These are phyloP conservation scores for Struthio camelus DNA, from an alignment of 2,113 vertebrate genomes.

Conservation along the genomic window DNA sequence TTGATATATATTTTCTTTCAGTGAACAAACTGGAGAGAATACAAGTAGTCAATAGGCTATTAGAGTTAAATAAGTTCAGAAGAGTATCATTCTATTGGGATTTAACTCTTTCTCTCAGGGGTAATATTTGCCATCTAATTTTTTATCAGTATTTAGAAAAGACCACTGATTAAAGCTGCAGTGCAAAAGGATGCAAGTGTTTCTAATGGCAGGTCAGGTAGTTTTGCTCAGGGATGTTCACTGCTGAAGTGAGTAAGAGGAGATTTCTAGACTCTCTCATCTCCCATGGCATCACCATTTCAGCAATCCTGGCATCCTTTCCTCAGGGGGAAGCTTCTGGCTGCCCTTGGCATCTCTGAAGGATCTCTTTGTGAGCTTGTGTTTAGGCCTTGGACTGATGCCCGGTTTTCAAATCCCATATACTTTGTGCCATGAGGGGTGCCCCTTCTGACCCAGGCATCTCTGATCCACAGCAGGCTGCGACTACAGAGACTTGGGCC, in stretches of 20 bases:
- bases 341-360: neutral
- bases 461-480: neutral
- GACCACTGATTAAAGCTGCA: neutral
- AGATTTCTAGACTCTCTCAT: neutral
- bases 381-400: constrained; percentile 1
- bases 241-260: neutral
- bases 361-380: neutral
- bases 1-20: neutral
- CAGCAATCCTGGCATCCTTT: constrained; percentile 19
- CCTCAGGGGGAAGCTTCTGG: constrained; percentile 16
- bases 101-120: constrained; percentile 21
- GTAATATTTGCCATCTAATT: neutral
- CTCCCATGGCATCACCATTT: neutral
- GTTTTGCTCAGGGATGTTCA: neutral
- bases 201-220: neutral
- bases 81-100: neutral
- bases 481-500: constrained; percentile 25
- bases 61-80: neutral
- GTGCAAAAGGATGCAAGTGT: neutral
- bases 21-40: neutral
- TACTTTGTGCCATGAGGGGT: neutral
- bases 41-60: neutral
- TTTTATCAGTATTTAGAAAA: neutral
- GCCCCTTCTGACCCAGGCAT: neutral
- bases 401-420: constrained; percentile 27